Evolutionary conservation across 2,797 vertebrate species (phyloP).

Genomic region (Dermochelys coriacea): DNA sequence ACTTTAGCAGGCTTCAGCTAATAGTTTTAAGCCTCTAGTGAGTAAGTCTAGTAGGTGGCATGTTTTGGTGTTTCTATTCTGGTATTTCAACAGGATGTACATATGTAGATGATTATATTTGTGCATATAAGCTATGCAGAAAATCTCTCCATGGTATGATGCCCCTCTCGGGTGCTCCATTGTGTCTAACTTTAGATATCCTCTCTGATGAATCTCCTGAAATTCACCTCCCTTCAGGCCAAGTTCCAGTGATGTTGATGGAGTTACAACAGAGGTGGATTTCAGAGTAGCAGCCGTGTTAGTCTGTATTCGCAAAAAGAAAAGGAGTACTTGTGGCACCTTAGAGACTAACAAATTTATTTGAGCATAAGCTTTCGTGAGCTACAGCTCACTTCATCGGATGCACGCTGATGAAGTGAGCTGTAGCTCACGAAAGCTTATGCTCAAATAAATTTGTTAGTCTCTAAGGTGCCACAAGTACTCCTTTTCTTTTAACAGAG

Average conservation of each 20-base stretch:
- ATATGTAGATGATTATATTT: background rate
- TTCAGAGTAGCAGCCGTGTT: no score
- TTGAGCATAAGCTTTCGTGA: no score
- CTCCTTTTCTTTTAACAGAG: no score
- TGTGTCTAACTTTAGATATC: background rate
- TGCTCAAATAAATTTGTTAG: no score
- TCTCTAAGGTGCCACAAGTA: no score
- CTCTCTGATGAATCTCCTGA: background rate
- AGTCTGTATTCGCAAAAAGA: no score
- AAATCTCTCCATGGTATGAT: background rate
- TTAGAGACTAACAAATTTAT: no score
- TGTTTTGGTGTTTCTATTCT: background rate
- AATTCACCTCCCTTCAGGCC: background rate
- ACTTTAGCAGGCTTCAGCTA: background rate
- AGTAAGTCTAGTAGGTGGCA: background rate
- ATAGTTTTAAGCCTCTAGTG: fast-evolving
- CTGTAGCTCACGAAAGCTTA: no score
- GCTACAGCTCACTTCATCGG: no score
- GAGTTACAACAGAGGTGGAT: background rate
- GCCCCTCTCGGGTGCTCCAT: background rate
- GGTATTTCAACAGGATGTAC: background rate
- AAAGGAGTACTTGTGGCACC: no score
- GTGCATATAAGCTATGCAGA: background rate
- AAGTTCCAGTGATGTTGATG: background rate
- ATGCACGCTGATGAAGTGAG: no score